phyloP scores from a whole-genome alignment of 2,888 invertebrate species.

The Parochlus steinenii region DNA sequence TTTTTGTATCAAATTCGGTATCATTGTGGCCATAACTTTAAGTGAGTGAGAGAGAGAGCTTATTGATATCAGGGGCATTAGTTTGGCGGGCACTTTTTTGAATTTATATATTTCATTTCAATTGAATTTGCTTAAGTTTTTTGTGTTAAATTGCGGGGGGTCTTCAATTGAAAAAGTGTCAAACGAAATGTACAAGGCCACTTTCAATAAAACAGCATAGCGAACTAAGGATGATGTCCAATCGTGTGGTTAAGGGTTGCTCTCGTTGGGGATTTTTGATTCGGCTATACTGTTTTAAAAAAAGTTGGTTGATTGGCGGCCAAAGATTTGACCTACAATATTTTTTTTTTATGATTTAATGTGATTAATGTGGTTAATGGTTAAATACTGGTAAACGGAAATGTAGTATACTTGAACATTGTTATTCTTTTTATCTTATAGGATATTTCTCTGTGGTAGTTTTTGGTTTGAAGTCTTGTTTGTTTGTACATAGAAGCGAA shows the following conservation, averaged over 20 bases:
- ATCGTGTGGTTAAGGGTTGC: not conserved
- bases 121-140: slow-evolving; percentile 1
- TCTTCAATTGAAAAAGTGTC: slow-evolving; percentile 13
- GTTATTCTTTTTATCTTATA: too few relatives aligned
- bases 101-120: not conserved
- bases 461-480: too few relatives aligned
- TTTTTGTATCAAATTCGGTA: slow-evolving; percentile 1
- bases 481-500: too few relatives aligned
- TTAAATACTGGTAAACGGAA: slow-evolving; percentile 30
- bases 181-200: slow-evolving; percentile 13
- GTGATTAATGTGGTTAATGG: slow-evolving; percentile 6
- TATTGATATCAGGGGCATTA: not conserved
- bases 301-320: slow-evolving; percentile 8
- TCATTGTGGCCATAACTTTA: slow-evolving; percentile 1
- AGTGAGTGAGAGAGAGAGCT: slow-evolving; percentile 4
- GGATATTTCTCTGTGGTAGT: too few relatives aligned
- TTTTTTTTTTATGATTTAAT: slow-evolving; percentile 4
- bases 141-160: slow-evolving; percentile 11
- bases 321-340: slow-evolving; percentile 3
- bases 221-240: slow-evolving; percentile 3
- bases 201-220: slow-evolving; percentile 13
- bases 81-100: not conserved
- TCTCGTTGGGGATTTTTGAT: not conserved
- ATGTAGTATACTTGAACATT: slow-evolving; percentile 28
- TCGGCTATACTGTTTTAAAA: slow-evolving; percentile 12